Evolutionary conservation across 2,888 invertebrate species (phyloP).

Genomic region (Hemistola chrysoprasaria): DNA sequence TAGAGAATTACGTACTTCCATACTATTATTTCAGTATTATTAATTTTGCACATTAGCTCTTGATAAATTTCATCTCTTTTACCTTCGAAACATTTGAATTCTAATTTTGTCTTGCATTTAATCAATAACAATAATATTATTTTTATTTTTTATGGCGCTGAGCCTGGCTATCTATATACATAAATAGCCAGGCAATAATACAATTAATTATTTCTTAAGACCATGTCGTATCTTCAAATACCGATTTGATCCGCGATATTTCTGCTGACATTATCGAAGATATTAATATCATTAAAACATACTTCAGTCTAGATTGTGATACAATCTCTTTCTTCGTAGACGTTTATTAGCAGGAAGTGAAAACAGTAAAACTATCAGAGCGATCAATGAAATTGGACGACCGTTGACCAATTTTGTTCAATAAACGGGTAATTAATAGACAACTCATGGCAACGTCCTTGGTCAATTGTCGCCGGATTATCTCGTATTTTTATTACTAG

Average conservation of each 20-base stretch:
- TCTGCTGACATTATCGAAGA: background rate
- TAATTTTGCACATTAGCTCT: too few relatives aligned
- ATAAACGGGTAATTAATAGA: constrained; percentile 19
- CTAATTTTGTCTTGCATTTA: too few relatives aligned
- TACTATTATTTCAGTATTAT: too few relatives aligned
- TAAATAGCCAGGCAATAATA: too few relatives aligned
- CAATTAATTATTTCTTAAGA: background rate
- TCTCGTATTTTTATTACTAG: constrained; percentile 11
- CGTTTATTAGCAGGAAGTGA: constrained; percentile 8
- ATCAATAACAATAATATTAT: too few relatives aligned
- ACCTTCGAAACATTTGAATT: too few relatives aligned
- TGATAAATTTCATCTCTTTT: too few relatives aligned
- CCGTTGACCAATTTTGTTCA: constrained; percentile 5
- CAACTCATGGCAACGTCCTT: constrained; percentile 20
- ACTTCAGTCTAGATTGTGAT: constrained; percentile 1
- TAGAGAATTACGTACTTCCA: too few relatives aligned
- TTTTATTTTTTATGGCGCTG: too few relatives aligned
- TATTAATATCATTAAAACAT: constrained; percentile 5
- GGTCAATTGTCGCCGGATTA: constrained; percentile 10
- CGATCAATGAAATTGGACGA: constrained; percentile 17
- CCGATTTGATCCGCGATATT: too few relatives aligned
- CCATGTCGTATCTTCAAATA: background rate
- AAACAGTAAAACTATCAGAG: constrained; percentile 15
- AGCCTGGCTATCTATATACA: too few relatives aligned
- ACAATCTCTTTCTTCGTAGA: constrained; percentile 3